These are phyloP conservation scores for Drymodes brunneopygia DNA, from an alignment of 2,113 vertebrate genomes.

Conservation along the genomic window DNA sequence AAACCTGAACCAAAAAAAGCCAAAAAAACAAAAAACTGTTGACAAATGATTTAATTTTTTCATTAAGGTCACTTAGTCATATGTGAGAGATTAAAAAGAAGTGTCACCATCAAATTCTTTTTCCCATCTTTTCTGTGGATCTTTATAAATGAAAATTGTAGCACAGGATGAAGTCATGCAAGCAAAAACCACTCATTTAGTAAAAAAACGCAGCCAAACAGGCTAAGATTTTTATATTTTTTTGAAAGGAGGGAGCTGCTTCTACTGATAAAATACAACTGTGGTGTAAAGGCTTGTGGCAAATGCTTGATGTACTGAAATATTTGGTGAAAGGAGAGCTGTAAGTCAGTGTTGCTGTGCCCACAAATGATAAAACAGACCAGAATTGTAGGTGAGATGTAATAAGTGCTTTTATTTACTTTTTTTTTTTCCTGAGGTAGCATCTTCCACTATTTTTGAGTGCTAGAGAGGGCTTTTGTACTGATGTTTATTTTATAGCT, in stretches of 20 bases:
- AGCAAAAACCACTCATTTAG: slow-evolving; percentile 54
- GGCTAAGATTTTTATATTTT: slow-evolving; percentile 17
- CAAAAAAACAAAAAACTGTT: background rate
- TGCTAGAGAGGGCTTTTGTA: background rate
- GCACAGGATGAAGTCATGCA: slow-evolving; percentile 54
- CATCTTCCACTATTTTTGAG: background rate
- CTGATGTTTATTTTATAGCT: background rate
- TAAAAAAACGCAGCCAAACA: slow-evolving; percentile 17
- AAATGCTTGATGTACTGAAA: background rate
- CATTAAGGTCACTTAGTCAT: slow-evolving; percentile 63
- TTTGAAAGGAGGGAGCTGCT: slow-evolving; percentile 22
- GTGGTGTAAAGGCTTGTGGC: background rate
- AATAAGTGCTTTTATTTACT: background rate
- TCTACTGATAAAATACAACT: slow-evolving; percentile 57
- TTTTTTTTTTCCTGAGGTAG: background rate
- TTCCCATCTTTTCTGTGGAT: slow-evolving; percentile 26
- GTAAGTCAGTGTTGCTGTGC: background rate
- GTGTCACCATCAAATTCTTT: slow-evolving; percentile 46
- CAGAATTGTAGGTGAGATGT: background rate
- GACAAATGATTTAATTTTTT: slow-evolving; percentile 84
- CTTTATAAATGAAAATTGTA: slow-evolving; percentile 44
- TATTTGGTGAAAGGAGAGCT: background rate
- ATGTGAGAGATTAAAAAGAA: slow-evolving; percentile 35
- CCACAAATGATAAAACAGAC: background rate
- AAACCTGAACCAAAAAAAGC: background rate